Evolutionary conservation across 2,888 invertebrate genomes (phyloP).

Genomic region (Mythimna loreyi): DNA sequence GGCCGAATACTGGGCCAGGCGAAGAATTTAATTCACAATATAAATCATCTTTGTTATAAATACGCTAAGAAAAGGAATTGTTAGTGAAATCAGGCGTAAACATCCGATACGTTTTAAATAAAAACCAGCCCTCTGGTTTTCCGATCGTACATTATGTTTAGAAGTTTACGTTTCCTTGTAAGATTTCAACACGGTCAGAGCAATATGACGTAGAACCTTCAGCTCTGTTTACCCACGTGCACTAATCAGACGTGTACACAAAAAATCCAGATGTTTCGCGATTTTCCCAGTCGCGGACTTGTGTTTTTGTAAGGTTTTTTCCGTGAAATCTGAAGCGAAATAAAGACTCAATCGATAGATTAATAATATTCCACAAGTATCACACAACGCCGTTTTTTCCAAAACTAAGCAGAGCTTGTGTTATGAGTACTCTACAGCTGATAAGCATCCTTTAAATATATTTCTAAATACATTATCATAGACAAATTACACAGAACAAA

Average conservation of each 20-base stretch:
- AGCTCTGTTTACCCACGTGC: constrained; percentile 21
- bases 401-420: too few species aligned
- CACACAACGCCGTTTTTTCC: too few species aligned
- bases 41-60: too few species aligned
- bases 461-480: too few species aligned
- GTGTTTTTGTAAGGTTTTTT: constrained; percentile 8
- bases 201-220: constrained; percentile 31
- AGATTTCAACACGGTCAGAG: constrained; percentile 8
- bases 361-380: too few species aligned
- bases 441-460: too few species aligned
- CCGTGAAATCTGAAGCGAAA: background rate
- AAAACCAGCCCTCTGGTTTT: background rate
- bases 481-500: too few species aligned
- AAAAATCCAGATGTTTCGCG: constrained; percentile 42
- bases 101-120: background rate
- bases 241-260: constrained; percentile 25
- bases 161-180: background rate
- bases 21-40: too few species aligned
- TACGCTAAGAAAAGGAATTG: background rate
- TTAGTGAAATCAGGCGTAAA: background rate
- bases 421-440: too few species aligned
- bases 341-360: too few species aligned
- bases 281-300: constrained; percentile 17
- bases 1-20: too few species aligned
- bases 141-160: constrained; percentile 4